Base-by-base conservation (phyloP, 2,797 vertebrate species). In the Octomys mimax region DNA sequence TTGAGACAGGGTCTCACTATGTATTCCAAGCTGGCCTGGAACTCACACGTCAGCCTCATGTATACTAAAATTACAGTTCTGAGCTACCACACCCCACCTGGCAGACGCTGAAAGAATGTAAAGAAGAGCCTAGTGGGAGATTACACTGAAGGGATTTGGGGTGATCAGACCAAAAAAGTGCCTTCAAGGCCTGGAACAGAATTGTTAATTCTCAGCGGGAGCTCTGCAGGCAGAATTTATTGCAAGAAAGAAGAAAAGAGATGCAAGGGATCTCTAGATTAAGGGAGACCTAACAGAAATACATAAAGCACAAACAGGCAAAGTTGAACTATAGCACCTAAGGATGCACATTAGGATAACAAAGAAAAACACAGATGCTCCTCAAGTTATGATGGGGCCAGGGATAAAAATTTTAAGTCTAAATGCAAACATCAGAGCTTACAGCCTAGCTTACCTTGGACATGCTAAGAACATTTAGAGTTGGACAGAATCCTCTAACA, bases 81-180 rank as follows among this genome's bases (percentile, higher is more conserved):
- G 42, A 77, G 73, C 73, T 49, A 77, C 42, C 73, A 77, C 42
- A 31, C 73, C 42, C 13, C 73, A 77, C 73, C 73, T 7, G 26
- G 42, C 73, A 28, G 73, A 75, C 46, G 24, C 8, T 28, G 42
- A 81, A 66, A 94, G 18, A 42, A 24, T 39, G 28, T 36, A 39
- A 70, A 78, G 66, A 64, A 83, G n/a, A 93, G 54, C 28, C 22
- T 59, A 33, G n/a, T 89, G 31, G 57, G 75, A 89, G 87, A 59
- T 62, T 85, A 88, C n/a, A 36, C 71, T 33, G 61, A 61, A 93
- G 80, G 80, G 54, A 91, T 66, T 94, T 80, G 68, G 62, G 42
- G 22, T 33, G 57, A 85, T 71, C 84, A 73, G 49, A 89, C 46
- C 71, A 93, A 87, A 33, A 54, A 89, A 80, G 90, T 57, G 57